Evolutionary conservation across 2,888 invertebrate genomes (phyloP).

Genomic region (Andrena chrysosceles): DNA sequence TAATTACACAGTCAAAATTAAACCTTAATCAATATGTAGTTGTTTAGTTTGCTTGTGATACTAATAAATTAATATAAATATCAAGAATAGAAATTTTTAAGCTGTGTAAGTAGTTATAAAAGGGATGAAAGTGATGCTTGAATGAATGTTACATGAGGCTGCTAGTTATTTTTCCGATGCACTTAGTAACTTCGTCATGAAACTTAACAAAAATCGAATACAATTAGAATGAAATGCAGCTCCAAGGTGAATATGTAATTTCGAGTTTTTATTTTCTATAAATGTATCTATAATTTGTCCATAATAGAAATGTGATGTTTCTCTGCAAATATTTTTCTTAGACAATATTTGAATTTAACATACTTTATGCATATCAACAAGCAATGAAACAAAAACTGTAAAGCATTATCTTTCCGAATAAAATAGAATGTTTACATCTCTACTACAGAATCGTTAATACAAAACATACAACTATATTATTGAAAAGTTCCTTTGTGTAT

Average conservation of each 20-base stretch:
- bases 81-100: background rate
- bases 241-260: constrained; percentile 5
- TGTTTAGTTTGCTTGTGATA: background rate
- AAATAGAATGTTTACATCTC: constrained; percentile 26
- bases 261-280: constrained; percentile 3
- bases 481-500: constrained; percentile 56
- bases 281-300: constrained; percentile 30
- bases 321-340: constrained; percentile 36
- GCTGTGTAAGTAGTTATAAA: background rate
- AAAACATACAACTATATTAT: constrained; percentile 23
- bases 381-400: background rate
- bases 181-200: background rate
- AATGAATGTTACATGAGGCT: background rate
- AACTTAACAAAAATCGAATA: background rate
- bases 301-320: constrained; percentile 32
- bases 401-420: constrained; percentile 27
- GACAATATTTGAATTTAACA: constrained; percentile 1
- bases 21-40: background rate
- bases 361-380: constrained; percentile 45
- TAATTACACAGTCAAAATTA: no score
- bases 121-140: background rate
- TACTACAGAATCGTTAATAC: constrained; percentile 8
- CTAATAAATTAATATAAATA: background rate
- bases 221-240: background rate
- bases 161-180: constrained; percentile 14